Percentiles rank a stretch among this genome's conserved stretches.
Conservation (phyloP, 2,797 vertebrate genomes). For the Clarias laeviceps region DNA sequence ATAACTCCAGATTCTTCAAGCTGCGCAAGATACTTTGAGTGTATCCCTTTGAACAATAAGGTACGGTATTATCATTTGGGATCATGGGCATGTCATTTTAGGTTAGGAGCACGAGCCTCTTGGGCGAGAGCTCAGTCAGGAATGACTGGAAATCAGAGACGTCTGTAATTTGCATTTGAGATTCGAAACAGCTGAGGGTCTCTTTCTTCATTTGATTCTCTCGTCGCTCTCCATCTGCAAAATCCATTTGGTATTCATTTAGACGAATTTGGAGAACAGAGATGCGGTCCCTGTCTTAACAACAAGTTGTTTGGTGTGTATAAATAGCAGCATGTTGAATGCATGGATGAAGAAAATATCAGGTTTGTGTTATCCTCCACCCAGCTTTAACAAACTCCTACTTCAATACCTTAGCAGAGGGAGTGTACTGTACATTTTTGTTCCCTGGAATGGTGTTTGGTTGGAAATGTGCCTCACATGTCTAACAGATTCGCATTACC, state of each 20-base stretch:
- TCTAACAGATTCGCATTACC: neutral
- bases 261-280: constrained; percentile 22
- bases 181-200: constrained; percentile 39
- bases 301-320: constrained; percentile 32
- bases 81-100: constrained; percentile 17
- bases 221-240: constrained; percentile 39
- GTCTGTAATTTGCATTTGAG: constrained; percentile 45
- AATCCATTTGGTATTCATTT: constrained; percentile 48
- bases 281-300: constrained; percentile 33
- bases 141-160: constrained; percentile 39
- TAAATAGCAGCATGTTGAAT: constrained; percentile 42
- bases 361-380: constrained; percentile 31
- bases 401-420: neutral
- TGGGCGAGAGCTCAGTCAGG: constrained; percentile 11
- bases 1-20: neutral
- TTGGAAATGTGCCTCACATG: neutral
- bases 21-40: neutral
- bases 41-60: neutral
- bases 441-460: neutral
- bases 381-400: constrained; percentile 16
- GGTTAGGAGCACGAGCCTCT: constrained; percentile 24
- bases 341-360: constrained; percentile 37
- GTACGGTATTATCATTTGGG: constrained; percentile 16
- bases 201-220: neutral
- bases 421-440: neutral